A percentile compares a stretch with the other conserved stretches of the same genome.
These are phyloP conservation scores for Callimorpha dominula DNA, from an alignment of 2,888 invertebrate genomes.

Conservation along the genomic window DNA sequence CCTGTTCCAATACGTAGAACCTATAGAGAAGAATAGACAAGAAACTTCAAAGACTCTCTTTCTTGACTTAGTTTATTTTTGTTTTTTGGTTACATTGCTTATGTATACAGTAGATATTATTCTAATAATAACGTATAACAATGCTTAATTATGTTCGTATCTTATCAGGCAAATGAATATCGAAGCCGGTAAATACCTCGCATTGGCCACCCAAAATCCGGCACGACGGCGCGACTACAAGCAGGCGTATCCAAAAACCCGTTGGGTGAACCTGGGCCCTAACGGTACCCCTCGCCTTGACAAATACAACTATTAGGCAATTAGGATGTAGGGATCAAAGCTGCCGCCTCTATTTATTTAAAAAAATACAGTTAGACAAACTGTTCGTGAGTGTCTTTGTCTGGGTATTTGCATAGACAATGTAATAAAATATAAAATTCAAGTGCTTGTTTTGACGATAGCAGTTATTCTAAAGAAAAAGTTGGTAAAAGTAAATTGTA, in stretches of 20 bases:
- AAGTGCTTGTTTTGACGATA: background rate
- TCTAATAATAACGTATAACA: too few relatives aligned
- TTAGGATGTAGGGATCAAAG: conserved; percentile 72
- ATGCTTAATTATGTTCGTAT: too few relatives aligned
- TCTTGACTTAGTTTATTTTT: too few relatives aligned
- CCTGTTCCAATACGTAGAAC: too few relatives aligned
- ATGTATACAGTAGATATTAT: too few relatives aligned
- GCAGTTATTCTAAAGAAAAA: conserved; percentile 10
- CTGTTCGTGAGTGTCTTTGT: conserved; percentile 21
- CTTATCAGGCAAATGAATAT: too few relatives aligned
- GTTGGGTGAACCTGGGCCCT: conserved; percentile 50
- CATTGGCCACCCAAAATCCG: conserved; percentile 51
- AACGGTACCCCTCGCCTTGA: conserved; percentile 72
- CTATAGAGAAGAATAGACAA: too few relatives aligned
- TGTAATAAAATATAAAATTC: conserved; percentile 12
- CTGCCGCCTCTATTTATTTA: conserved; percentile 53
- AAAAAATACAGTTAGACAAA: conserved; percentile 43
- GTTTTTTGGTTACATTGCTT: too few relatives aligned
- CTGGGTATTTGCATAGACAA: conserved; percentile 18
- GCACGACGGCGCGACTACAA: conserved; percentile 33
- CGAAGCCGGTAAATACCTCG: conserved; percentile 6
- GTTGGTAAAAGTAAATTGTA: background rate
- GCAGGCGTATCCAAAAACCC: conserved; percentile 24
- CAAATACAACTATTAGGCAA: conserved; percentile 73
- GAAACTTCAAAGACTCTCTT: too few relatives aligned